Conservation (phyloP, 2,113 vertebrate genomes). For the Monopterus albus region DNA sequence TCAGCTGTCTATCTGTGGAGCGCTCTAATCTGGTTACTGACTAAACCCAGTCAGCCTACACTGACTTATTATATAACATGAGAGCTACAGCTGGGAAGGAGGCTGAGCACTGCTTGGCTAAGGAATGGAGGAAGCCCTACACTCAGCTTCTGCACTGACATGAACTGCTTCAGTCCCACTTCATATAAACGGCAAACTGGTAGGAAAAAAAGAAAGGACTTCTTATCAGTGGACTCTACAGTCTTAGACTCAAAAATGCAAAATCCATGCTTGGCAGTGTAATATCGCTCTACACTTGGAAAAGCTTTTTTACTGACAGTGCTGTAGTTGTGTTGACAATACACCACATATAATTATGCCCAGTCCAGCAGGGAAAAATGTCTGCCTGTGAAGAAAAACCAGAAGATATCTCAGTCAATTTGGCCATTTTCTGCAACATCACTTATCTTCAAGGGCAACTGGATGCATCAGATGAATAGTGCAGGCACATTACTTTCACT, state of each 20-base stretch:
- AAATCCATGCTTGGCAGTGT: too few relatives aligned
- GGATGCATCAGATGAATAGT: constrained; percentile 10
- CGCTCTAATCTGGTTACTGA: constrained; percentile 70
- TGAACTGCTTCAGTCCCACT: background rate
- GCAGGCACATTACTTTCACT: constrained; percentile 33
- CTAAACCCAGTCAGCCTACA: constrained; percentile 61
- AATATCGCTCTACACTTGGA: too few relatives aligned
- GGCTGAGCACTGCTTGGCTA: constrained; percentile 15
- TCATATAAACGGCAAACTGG: background rate
- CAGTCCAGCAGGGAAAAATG: background rate
- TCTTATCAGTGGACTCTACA: background rate
- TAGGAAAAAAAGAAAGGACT: background rate
- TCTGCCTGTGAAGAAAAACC: background rate
- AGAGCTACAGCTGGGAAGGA: constrained; percentile 54
- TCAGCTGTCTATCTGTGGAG: constrained; percentile 53
- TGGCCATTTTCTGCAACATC: constrained; percentile 34
- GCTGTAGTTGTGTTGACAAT: constrained; percentile 1
- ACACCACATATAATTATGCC: background rate
- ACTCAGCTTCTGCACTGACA: constrained; percentile 2
- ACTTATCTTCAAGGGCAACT: constrained; percentile 39
- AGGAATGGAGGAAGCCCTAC: constrained; percentile 23
- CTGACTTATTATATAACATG: constrained; percentile 70
- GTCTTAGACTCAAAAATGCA: background rate
- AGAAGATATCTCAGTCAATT: background rate
- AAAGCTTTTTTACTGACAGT: background rate